Percentiles rank a stretch among this genome's conserved stretches.
Conservation (phyloP, 2,888 invertebrate genomes). For the Dioctria linearis region DNA sequence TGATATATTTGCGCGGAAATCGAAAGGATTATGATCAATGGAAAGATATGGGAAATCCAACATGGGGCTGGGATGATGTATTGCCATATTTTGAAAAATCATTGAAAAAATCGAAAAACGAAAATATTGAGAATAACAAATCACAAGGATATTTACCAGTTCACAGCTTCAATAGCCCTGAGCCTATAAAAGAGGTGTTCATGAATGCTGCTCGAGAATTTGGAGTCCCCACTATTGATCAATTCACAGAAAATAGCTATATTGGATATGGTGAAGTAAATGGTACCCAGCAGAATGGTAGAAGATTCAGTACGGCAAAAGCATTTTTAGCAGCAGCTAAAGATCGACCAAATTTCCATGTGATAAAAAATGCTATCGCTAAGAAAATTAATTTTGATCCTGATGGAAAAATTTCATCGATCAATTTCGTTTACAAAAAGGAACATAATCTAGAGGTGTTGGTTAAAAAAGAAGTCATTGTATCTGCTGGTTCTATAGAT, state of each 20-base stretch:
- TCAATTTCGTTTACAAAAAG: slow-evolving; percentile 70
- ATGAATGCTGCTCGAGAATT: slow-evolving; percentile 75
- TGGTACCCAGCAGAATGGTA: slow-evolving; percentile 80
- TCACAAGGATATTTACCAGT: slow-evolving; percentile 69
- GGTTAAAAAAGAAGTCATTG: slow-evolving; percentile 62
- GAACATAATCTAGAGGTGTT: slow-evolving; percentile 56
- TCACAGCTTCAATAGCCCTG: slow-evolving; percentile 72
- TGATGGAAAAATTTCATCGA: slow-evolving; percentile 70
- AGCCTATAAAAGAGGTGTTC: not conserved
- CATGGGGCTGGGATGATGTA: slow-evolving; percentile 82
- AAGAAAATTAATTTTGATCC: slow-evolving; percentile 51
- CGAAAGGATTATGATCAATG: slow-evolving; percentile 84
- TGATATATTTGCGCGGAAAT: slow-evolving; percentile 87
- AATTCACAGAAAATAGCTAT: slow-evolving; percentile 72
- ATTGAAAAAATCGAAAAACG: slow-evolving; percentile 61
- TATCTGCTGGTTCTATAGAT: slow-evolving; percentile 67
- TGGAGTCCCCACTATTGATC: slow-evolving; percentile 77
- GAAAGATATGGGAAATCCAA: slow-evolving; percentile 78
- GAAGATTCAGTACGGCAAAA: slow-evolving; percentile 84
- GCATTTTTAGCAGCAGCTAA: slow-evolving; percentile 75
- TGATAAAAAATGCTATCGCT: slow-evolving; percentile 58
- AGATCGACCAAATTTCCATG: slow-evolving; percentile 57
- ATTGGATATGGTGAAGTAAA: slow-evolving; percentile 81
- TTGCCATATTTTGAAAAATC: slow-evolving; percentile 87
- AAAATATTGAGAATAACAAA: not conserved